Conservation (phyloP, 1,140 invertebrate genomes). For the Lethrus apterus region DNA sequence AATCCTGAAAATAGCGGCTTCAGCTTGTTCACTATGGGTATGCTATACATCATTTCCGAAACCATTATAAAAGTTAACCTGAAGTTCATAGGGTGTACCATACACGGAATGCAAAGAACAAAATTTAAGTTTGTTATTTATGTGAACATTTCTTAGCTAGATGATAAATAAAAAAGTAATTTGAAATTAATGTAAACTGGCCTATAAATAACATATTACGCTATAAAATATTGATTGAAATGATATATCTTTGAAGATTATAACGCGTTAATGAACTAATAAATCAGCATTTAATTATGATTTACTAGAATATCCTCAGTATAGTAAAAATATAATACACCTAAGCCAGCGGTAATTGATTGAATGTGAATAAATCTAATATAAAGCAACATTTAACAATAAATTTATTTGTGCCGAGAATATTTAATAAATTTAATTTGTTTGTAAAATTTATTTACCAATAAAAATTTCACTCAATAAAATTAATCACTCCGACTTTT, state of each 20-base stretch:
- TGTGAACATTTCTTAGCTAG: neutral
- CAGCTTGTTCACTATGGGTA: conserved; percentile 10
- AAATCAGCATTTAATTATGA: no score
- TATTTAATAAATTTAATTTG: no score
- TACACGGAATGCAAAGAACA: conserved; percentile 5
- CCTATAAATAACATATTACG: neutral
- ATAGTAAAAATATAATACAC: no score
- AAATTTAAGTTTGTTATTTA: neutral
- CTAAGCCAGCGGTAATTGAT: no score
- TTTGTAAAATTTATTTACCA: no score
- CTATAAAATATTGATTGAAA: conserved; percentile 9
- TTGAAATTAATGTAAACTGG: conserved; percentile 20
- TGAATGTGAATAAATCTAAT: no score
- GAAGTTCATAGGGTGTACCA: conserved; percentile 17
- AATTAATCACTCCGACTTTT: no score
- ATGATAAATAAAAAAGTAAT: conserved; percentile 22
- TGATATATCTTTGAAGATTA: conserved; percentile 9
- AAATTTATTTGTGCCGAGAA: no score
- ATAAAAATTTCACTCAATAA: no score
- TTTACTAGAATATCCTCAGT: no score
- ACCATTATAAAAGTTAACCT: conserved; percentile 29
- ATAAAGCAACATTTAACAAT: no score
- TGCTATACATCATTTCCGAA: conserved; percentile 30
- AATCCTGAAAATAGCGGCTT: conserved; percentile 24
- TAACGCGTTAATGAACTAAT: no score